Percentiles rank a stretch among this genome's conserved stretches.
phyloP scores from a whole-genome alignment of 2,888 invertebrate genomes.

The Epsilonema sp. region DNA sequence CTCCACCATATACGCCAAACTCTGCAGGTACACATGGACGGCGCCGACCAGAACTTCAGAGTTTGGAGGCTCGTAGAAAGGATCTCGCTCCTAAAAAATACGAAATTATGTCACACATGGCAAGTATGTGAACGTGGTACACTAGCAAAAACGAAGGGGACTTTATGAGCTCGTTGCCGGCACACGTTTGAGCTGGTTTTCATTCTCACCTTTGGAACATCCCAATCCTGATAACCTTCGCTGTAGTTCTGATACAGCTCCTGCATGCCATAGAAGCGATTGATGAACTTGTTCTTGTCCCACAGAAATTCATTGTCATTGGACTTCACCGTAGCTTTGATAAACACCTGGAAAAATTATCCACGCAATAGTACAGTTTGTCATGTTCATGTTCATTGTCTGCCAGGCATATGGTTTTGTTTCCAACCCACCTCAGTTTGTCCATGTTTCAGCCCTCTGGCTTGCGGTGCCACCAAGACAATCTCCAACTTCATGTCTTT shows the following conservation, averaged over 20 bases:
- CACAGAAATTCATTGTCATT: constrained; percentile 38
- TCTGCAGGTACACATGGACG: constrained; percentile 37
- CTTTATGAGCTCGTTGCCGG: too few species aligned
- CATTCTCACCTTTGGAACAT: constrained; percentile 31
- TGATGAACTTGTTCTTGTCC: constrained; percentile 37
- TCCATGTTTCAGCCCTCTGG: constrained; percentile 33
- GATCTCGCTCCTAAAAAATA: constrained; percentile 34
- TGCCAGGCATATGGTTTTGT: too few species aligned
- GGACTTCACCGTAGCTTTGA: constrained; percentile 35
- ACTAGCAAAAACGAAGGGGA: too few species aligned
- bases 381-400: background rate
- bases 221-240: constrained; percentile 36
- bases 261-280: constrained; percentile 39
- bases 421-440: constrained; percentile 31
- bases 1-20: constrained; percentile 37
- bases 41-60: constrained; percentile 36
- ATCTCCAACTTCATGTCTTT: constrained; percentile 38
- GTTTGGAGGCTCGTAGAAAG: constrained; percentile 37
- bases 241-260: constrained; percentile 39
- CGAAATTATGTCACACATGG: background rate
- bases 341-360: constrained; percentile 28
- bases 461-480: constrained; percentile 37
- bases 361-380: too few species aligned
- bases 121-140: too few species aligned
- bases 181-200: too few species aligned